Conservation (phyloP, 2,797 vertebrate species). For the Mus caroli region DNA sequence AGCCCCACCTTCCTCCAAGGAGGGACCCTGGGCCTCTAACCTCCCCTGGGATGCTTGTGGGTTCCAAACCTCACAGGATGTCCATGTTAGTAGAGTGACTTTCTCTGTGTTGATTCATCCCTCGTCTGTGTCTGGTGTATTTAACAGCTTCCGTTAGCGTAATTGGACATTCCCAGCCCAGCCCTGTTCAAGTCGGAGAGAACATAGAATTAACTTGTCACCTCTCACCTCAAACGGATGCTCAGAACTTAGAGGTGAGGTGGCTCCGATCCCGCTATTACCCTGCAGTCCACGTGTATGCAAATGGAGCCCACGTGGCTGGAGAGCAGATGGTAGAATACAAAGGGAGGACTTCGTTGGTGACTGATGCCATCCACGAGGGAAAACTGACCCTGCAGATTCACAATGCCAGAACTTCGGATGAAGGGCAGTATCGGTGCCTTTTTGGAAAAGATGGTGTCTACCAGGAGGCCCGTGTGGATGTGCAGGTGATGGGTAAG, state of each 20-base stretch:
- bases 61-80: background rate
- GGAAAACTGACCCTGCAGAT: constrained; percentile 67
- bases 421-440: constrained; percentile 71
- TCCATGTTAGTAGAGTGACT: background rate
- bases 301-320: background rate
- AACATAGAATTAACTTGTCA: constrained; percentile 64
- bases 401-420: constrained; percentile 7
- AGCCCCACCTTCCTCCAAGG: background rate
- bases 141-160: constrained; percentile 73
- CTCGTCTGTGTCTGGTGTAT: background rate
- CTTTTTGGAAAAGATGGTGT: constrained; percentile 72
- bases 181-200: constrained; percentile 71
- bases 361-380: constrained; percentile 23
- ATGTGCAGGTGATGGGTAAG: constrained; percentile 78
- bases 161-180: constrained; percentile 64
- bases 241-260: constrained; percentile 74
- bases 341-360: constrained; percentile 44
- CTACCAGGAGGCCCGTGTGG: constrained; percentile 65
- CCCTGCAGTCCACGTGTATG: constrained; percentile 57
- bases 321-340: constrained; percentile 71
- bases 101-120: constrained; percentile 2
- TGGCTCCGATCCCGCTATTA: constrained; percentile 55
- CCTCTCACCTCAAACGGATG: constrained; percentile 68
- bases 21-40: background rate
- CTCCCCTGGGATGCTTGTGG: too few relatives aligned